Conservation (phyloP, 37 sponge, comb jelly and placozoan species). For the Hexactinellida sp. region DNA sequence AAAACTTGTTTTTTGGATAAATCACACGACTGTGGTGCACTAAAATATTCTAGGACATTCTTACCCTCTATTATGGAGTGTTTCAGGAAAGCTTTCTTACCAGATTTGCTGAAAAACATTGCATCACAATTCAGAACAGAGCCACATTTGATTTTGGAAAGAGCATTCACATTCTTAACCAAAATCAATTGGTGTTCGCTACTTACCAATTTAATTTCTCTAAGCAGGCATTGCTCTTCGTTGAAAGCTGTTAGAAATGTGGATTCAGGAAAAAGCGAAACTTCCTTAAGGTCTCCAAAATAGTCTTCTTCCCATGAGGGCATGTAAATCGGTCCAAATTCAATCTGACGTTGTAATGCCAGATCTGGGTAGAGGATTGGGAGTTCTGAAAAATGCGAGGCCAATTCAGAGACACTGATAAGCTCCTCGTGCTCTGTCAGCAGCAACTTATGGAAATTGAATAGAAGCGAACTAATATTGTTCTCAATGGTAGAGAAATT, state of each 20-base stretch:
- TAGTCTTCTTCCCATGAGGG: background rate
- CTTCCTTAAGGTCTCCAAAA: background rate
- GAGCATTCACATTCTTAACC: background rate
- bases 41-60: background rate
- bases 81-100: background rate
- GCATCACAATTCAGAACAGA: background rate
- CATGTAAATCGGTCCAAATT: background rate
- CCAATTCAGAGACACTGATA: background rate
- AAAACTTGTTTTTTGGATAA: background rate
- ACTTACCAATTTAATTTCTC: background rate
- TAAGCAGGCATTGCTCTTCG: background rate
- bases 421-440: background rate
- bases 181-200: background rate
- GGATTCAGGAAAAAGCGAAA: background rate
- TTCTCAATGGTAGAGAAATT: background rate
- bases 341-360: background rate
- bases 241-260: background rate
- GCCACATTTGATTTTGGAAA: background rate
- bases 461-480: background rate
- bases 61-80: background rate
- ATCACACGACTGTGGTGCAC: background rate
- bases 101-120: background rate
- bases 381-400: conserved; percentile 9
- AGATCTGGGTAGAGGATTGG: background rate
- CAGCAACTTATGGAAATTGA: background rate